Percentiles rank a stretch among this genome's conserved stretches.
Evolutionary conservation across 35 echinoderm and acorn worm genomes (phyloP).

Genomic region (Ptychodera flava): DNA sequence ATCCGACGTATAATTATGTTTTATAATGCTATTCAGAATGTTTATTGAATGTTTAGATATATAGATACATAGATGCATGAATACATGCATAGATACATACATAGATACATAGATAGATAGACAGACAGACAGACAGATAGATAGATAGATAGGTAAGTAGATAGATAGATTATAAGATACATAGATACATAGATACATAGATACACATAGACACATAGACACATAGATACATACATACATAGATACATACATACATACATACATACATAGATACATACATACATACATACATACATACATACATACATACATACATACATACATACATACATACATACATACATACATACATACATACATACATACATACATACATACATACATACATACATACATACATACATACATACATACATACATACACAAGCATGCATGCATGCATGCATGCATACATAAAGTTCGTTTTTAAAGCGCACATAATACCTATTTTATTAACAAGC

Average conservation of each 20-base stretch:
- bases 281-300: constrained; percentile 2
- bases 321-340: background rate
- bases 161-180: too few relatives aligned
- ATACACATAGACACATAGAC: background rate
- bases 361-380: constrained; percentile 2
- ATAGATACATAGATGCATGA: too few relatives aligned
- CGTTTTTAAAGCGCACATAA: too few relatives aligned
- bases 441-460: too few relatives aligned
- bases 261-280: background rate
- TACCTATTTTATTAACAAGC: too few relatives aligned
- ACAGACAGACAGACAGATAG: too few relatives aligned
- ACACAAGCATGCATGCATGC: background rate
- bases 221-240: background rate
- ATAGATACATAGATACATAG: background rate
- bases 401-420: background rate
- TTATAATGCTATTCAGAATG: too few relatives aligned
- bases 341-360: constrained; percentile 2
- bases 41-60: too few relatives aligned
- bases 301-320: background rate
- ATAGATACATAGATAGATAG: too few relatives aligned
- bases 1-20: too few relatives aligned
- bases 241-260: background rate
- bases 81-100: too few relatives aligned
- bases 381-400: background rate
- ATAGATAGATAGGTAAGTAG: too few relatives aligned